These are phyloP conservation scores for Marmota monax DNA, from an alignment of 2,113 vertebrate genomes.

Conservation along the genomic window DNA sequence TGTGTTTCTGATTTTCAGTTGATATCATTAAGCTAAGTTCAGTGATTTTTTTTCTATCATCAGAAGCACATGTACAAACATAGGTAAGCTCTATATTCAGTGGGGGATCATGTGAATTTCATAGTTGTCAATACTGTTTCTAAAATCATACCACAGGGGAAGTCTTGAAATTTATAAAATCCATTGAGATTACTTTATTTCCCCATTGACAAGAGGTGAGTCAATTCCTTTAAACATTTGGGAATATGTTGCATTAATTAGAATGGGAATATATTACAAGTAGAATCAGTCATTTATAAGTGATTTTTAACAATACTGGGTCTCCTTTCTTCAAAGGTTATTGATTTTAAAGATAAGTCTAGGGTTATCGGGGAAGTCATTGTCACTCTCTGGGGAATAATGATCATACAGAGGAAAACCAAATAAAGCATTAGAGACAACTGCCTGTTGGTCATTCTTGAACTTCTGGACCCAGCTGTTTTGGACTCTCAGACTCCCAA, in stretches of 20 bases:
- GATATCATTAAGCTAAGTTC: not conserved
- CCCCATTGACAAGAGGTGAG: no score
- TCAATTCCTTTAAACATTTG: no score
- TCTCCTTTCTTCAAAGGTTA: not conserved
- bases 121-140: not conserved
- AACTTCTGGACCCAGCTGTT: not conserved
- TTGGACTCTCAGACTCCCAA: not conserved
- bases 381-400: not conserved
- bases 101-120: not conserved
- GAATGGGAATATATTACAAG: not conserved
- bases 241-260: no score
- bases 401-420: not conserved
- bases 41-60: not conserved
- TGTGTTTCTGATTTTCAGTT: not conserved
- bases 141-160: not conserved
- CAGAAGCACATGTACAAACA: not conserved
- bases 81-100: not conserved
- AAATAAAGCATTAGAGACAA: not conserved
- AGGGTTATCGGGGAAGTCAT: not conserved
- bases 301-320: not conserved
- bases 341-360: constrained; percentile 33
- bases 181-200: not conserved
- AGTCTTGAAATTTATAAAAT: not conserved
- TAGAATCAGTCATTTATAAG: not conserved
- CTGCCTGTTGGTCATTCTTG: not conserved